Evolutionary conservation across 2,797 vertebrate genomes (phyloP), one percentile per base, ranked within the genome.

Genomic region (Poecile montanus): DNA sequence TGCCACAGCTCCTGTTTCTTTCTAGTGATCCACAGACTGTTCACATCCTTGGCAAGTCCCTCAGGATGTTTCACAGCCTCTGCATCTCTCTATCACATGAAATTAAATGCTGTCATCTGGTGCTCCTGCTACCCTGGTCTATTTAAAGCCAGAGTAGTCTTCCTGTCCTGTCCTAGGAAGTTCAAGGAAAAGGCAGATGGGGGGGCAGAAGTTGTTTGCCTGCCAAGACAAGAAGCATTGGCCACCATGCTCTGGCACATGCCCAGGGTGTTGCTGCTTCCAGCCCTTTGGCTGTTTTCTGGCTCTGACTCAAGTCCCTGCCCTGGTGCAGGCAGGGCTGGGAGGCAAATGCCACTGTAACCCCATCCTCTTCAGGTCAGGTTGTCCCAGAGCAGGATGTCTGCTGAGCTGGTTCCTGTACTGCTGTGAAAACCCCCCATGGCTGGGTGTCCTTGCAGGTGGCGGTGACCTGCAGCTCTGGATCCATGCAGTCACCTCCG

Each of bases 401-500:
- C 26, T 68, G 50, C 65, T 1, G 2, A 53, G 45, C 65, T 61
- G 19, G 26, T 48, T 87, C 38, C 25, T 61, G 0, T n/a, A 0
- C 5, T 29, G 61, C 0, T n/a, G 38, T 40, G 23, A 15, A n/a
- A 65, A 15, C 25, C 7, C 17, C 29, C 26, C 0, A 0, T 16
- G 19, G 32, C 45, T 6, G 0, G 16, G 3, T 58, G 50, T 40
- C 29, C 21, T 25, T 67, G 63, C 36, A 30, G 56, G 10, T 20
- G 34, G 48, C 47, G 16, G 5, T 16, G 75, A n/a, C 53, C 51
- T n/a, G 45, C 48, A 38, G 61, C 70, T 77, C 73, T 27, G 23
- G 18, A 18, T 71, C 30, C 0, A 0, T 15, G 26, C 5, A 4
- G 32, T 75, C 5, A 1, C 16, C 25, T 8, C 56, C 0, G 0